Evolutionary conservation across 2,113 vertebrate genomes (phyloP), one percentile per base, ranked within the genome.

Genomic region (Pomatostomus ruficeps): DNA sequence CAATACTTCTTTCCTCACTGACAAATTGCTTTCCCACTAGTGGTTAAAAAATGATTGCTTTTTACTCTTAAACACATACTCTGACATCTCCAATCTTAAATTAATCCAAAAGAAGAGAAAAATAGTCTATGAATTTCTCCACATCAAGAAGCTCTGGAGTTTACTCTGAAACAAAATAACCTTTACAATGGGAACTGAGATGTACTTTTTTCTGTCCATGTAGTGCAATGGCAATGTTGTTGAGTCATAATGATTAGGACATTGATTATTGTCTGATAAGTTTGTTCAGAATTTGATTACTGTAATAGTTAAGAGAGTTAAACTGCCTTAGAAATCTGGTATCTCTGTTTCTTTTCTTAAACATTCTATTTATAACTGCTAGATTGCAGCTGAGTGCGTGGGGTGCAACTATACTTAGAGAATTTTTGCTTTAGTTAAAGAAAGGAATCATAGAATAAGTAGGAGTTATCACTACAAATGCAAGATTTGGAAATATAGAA

Each of bases 31-130:
- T 97, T 95, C 95, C 80, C 81, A 91, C 71, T 65, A 95, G 79
- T 91, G 67, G 74, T 96, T 97, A 94, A 97, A 98, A 97, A 97
- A 97, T 84, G 40, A 96, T 91, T 88, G 82, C 78, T 97, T 94
- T 96, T 73, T 94, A 92, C 71, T 89, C 78, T 96, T 97, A 96
- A 98, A 73, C 52, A 96, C 81, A 91, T 90, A 91, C 68, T 88
- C 92, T 96, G 92, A 97, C 84, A 95, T 95, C 35, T 95, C 58
- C 49, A 25, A 45, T 92, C 89, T 96, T 97, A 93, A 96, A 97
- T 95, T 94, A 90, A 91, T 95, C 79, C 93, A 90, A 94, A 96
- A 96, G 55, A 94, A 70, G 82, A 97, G 84, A 96, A 96, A 97
- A 97, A 95, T 76, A 72, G 63, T 48, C 45, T 81, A 73, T 76